Base-by-base conservation (phyloP, 37 sponge, comb jelly and placozoan genomes). In the Chondrosia reniformis region DNA sequence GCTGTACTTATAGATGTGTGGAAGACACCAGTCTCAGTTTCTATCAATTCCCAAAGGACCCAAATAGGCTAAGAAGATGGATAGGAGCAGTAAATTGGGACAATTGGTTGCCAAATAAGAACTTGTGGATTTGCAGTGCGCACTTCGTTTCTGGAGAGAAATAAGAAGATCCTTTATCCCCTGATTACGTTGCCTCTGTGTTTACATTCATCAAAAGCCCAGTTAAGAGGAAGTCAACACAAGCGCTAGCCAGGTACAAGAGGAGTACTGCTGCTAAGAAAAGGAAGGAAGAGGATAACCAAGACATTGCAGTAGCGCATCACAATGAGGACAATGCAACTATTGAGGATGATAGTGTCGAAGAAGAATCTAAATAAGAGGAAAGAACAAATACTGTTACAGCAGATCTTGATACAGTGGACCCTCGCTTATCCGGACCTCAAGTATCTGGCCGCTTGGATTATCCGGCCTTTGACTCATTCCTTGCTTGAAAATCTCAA, bases 101-200 rank as follows among this genome's bases (percentile, higher is more conserved):
- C 32, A 55, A 76, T 33, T 86, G 86, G 87, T 19, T 33, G 46
- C 87, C 87, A 30, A 86, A 69, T 56, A 65, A 36, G 62, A 13
- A 55, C 39, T 42, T 55, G 9, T 81, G 77, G 81, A n/a, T 86
- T 21, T 86, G 87, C 55, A 41, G 78, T 25, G 45, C 37, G 45
- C 83, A 87, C 58, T 87, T 87, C 46, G 75, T 87, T 8, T 57
- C 36, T 75, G 85, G 89, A 39, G 15, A 39, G 37, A 84, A 69
- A 74, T 77, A 63, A 43, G 58, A 89, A 33, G 78, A 89, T 79
- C 85, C 81, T 30, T 78, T 76, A 10, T 80, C 76, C 4, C 84
- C 87, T 28, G 84, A 74, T 22, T 87, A 82, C 52, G 80, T 83
- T 49, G 84, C 91, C 32, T 49, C 67, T 27, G n/a, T 86, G 19